Evolutionary conservation across 2,888 invertebrate genomes (phyloP).

Genomic region (Apoderus coryli): DNA sequence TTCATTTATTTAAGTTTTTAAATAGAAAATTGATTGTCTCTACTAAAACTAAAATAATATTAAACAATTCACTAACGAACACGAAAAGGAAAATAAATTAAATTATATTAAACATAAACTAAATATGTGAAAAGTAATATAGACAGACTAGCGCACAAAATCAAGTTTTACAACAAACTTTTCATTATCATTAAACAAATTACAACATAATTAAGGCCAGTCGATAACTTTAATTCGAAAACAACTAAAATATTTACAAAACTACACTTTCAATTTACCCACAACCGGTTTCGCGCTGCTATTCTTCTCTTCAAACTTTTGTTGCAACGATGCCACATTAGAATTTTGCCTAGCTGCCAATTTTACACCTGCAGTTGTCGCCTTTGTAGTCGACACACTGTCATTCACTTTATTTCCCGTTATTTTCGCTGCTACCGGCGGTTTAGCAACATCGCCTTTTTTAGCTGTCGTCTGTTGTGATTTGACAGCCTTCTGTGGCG

Average conservation of each 20-base stretch:
- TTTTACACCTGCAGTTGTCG: conserved; percentile 33
- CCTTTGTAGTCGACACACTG: conserved; percentile 16
- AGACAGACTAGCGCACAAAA: too few species aligned
- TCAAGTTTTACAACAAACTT: too few species aligned
- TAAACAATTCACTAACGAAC: conserved; percentile 5
- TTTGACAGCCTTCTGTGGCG: conserved; percentile 35
- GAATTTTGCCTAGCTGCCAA: conserved; percentile 42
- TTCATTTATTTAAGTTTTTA: conserved; percentile 12
- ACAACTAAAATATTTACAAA: too few species aligned
- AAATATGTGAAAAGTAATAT: not conserved
- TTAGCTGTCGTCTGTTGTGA: conserved; percentile 31
- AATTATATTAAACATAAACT: conserved; percentile 3
- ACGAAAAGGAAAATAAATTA: conserved; percentile 4
- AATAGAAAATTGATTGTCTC: conserved; percentile 5
- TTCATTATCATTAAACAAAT: too few species aligned
- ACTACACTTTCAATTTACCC: too few species aligned
- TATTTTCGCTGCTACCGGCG: conserved; percentile 16
- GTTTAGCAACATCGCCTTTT: conserved; percentile 28
- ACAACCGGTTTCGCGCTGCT: too few species aligned
- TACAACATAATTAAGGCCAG: too few species aligned
- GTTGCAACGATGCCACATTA: conserved; percentile 63
- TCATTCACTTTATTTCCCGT: conserved; percentile 17
- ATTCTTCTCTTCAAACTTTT: conserved; percentile 53
- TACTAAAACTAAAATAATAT: conserved; percentile 6
- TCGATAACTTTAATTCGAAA: too few species aligned